A percentile compares a stretch with the other conserved stretches of the same genome.
phyloP scores from a whole-genome alignment of 2,797 vertebrate species.

The Iguana delicatissima region DNA sequence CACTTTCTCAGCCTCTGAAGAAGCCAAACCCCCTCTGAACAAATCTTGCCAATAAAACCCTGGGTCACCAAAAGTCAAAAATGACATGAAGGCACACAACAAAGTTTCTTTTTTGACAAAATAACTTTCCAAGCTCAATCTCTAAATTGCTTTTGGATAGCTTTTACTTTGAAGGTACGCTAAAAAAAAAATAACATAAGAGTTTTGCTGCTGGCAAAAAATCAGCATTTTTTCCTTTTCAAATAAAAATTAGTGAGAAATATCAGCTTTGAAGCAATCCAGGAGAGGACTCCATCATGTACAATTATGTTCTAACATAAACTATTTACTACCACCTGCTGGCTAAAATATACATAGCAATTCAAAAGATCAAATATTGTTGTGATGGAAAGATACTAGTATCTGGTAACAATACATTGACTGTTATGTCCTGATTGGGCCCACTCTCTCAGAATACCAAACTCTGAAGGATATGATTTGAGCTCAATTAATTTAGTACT shows the following conservation, averaged over 20 bases:
- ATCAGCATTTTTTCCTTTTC: not conserved
- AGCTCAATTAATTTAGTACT: not conserved
- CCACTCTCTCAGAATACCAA: too few species aligned
- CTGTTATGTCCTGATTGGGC: not conserved
- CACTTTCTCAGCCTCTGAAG: too few species aligned
- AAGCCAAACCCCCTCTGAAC: too few species aligned
- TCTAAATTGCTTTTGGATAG: too few species aligned
- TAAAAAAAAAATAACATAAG: too few species aligned
- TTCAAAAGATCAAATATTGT: not conserved
- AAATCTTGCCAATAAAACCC: too few species aligned
- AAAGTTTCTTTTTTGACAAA: too few species aligned
- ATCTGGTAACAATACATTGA: not conserved
- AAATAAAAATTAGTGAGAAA: not conserved
- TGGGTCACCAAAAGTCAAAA: too few species aligned
- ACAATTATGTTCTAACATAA: rapidly evolving
- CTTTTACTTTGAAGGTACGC: too few species aligned
- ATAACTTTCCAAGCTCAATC: too few species aligned
- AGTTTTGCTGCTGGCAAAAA: not conserved
- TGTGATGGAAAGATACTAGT: rapidly evolving
- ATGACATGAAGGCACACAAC: too few species aligned
- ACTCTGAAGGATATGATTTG: not conserved
- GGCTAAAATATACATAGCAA: slow-evolving; percentile 19
- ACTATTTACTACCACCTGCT: not conserved
- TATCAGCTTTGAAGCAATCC: rapidly evolving
- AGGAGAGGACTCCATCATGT: rapidly evolving